A percentile compares a stretch with the other conserved stretches of the same genome.
phyloP scores from a whole-genome alignment of 2,797 vertebrate genomes.

The Myiotriccus ornatus region DNA sequence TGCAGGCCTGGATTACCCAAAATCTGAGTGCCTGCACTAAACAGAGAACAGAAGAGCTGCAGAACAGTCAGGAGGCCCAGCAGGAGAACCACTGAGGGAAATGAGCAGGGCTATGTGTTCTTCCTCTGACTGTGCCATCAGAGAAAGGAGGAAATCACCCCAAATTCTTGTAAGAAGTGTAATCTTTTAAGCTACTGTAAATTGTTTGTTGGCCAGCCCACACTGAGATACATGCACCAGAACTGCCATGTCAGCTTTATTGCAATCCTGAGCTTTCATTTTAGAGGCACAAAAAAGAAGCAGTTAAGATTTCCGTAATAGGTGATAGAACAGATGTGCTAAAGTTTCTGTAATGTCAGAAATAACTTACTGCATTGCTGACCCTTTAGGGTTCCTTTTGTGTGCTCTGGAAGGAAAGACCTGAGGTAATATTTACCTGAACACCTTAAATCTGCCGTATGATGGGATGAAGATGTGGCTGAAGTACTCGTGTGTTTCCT shows the following conservation, averaged over 20 bases:
- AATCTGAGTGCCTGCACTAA: neutral
- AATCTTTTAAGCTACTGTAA: neutral
- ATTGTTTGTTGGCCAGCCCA: neutral
- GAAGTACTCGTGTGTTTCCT: constrained; percentile 37
- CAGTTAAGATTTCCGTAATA: neutral
- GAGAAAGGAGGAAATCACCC: neutral
- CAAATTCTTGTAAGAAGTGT: neutral
- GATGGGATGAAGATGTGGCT: neutral
- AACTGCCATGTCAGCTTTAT: neutral
- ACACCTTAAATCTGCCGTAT: constrained; percentile 65
- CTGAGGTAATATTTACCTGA: constrained; percentile 68
- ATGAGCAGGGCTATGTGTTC: neutral
- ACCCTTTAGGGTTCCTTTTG: neutral
- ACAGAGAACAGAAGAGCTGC: neutral
- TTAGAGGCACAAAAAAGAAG: neutral
- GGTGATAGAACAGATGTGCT: neutral
- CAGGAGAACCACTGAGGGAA: neutral
- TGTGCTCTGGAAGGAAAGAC: neutral
- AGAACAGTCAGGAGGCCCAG: neutral
- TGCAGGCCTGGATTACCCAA: neutral
- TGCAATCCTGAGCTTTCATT: neutral
- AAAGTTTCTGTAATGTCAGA: neutral
- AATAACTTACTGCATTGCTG: neutral
- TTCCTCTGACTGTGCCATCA: neutral
- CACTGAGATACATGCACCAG: neutral